phyloP scores from a whole-genome alignment of 2,113 vertebrate genomes.

The Prinia subflava region DNA sequence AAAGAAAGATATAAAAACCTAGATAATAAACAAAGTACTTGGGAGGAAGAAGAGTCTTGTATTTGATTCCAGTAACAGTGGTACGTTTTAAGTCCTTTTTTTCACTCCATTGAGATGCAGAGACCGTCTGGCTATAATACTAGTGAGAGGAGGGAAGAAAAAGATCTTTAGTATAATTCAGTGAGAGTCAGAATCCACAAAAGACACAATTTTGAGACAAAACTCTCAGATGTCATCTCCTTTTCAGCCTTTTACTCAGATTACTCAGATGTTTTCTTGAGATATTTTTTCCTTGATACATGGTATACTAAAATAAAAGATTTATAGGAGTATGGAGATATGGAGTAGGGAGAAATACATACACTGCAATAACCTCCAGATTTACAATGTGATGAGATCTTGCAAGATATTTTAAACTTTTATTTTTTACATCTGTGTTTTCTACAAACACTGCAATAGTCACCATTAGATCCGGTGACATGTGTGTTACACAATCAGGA shows the following conservation, averaged over 20 bases:
- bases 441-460: neutral
- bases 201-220: neutral
- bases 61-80: neutral
- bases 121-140: neutral
- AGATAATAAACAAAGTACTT: neutral
- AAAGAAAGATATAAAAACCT: neutral
- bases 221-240: neutral
- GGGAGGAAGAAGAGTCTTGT: neutral
- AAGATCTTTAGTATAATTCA: fast-evolving
- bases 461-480: neutral
- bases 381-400: neutral
- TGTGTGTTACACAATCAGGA: neutral
- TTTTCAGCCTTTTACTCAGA: neutral
- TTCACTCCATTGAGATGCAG: neutral
- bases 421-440: neutral
- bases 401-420: neutral
- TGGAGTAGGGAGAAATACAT: neutral
- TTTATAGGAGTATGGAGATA: neutral
- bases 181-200: neutral
- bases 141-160: neutral
- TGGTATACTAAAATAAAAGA: neutral
- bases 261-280: neutral
- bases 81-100: neutral
- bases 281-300: neutral
- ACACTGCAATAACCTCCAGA: neutral